Conservation (phyloP, 2,113 vertebrate species). For the Mus pahari region DNA sequence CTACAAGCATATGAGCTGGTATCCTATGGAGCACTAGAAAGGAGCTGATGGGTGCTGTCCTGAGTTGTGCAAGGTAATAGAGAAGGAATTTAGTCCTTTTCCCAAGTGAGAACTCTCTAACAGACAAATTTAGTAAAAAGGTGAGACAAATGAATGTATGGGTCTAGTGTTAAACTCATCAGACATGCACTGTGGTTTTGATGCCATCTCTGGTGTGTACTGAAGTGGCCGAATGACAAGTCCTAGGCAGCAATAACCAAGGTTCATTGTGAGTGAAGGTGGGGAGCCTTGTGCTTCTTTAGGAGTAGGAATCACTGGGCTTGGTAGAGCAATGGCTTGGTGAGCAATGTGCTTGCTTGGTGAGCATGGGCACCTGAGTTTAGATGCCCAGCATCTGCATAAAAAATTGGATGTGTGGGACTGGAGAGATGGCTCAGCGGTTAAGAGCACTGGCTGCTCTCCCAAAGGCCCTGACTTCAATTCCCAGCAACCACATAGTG, state of each 20-base stretch:
- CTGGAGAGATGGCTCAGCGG: too few species aligned
- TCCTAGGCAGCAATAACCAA: background rate
- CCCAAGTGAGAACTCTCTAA: background rate
- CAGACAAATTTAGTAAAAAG: background rate
- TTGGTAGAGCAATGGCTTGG: background rate
- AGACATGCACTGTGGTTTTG: background rate
- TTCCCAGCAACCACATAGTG: too few species aligned
- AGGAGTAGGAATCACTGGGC: background rate
- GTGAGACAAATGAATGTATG: background rate
- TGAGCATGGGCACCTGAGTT: background rate
- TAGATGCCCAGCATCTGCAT: background rate
- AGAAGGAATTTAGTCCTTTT: background rate
- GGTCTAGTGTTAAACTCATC: background rate
- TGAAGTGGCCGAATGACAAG: background rate
- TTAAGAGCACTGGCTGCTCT: too few species aligned
- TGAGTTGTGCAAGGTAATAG: background rate
- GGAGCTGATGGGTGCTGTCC: background rate
- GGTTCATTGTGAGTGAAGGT: too few species aligned
- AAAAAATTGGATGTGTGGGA: too few species aligned
- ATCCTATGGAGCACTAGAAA: background rate
- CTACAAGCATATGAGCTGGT: too few species aligned
- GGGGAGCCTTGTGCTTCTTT: background rate
- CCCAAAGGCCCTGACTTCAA: too few species aligned
- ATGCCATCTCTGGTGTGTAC: background rate
- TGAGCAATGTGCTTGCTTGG: background rate